A percentile compares a stretch with the other conserved stretches of the same genome.
phyloP scores from a whole-genome alignment of 92 coral and sea anemone genomes.

The Anthopleura xanthogrammica region DNA sequence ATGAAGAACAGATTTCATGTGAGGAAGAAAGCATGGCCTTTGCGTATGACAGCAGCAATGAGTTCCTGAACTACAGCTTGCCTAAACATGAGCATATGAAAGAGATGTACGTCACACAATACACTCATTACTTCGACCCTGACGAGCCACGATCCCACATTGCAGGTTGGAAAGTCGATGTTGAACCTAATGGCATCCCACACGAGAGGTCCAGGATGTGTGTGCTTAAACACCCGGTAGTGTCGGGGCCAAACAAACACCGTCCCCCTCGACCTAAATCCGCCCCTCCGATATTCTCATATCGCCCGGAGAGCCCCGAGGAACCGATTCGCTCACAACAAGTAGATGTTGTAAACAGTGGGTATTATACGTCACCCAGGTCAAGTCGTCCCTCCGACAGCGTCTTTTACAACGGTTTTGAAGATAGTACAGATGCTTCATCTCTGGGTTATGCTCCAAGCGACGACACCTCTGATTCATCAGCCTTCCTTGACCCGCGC shows the following conservation, averaged over 20 bases:
- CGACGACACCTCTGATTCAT: constrained; percentile 87
- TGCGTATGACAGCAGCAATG: constrained; percentile 42
- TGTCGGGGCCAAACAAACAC: constrained; percentile 49
- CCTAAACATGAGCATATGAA: constrained; percentile 57
- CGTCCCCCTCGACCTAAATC: constrained; percentile 75
- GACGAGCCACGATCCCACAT: constrained; percentile 77
- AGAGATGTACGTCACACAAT: constrained; percentile 85
- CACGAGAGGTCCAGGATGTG: constrained; percentile 84
- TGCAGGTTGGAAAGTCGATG: constrained; percentile 88
- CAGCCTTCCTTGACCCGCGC: constrained; percentile 57
- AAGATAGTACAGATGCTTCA: constrained; percentile 60
- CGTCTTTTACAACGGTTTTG: constrained; percentile 48
- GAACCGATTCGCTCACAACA: constrained; percentile 40
- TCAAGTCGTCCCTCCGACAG: constrained; percentile 46
- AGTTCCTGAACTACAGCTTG: constrained; percentile 40
- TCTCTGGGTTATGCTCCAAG: constrained; percentile 86
- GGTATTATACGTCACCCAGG: constrained; percentile 53
- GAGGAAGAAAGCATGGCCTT: constrained; percentile 22
- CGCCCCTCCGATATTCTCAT: constrained; percentile 63
- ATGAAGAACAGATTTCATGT: constrained; percentile 23
- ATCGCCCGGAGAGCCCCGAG: constrained; percentile 40
- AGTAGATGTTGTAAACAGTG: constrained; percentile 30
- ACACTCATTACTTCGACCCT: constrained; percentile 81
- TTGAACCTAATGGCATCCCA: constrained; percentile 82
- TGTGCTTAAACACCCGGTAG: constrained; percentile 69